A percentile compares a stretch with the other conserved stretches of the same genome.
phyloP scores from a whole-genome alignment of 2,888 invertebrate genomes.

The Himalopsyche anomala region DNA sequence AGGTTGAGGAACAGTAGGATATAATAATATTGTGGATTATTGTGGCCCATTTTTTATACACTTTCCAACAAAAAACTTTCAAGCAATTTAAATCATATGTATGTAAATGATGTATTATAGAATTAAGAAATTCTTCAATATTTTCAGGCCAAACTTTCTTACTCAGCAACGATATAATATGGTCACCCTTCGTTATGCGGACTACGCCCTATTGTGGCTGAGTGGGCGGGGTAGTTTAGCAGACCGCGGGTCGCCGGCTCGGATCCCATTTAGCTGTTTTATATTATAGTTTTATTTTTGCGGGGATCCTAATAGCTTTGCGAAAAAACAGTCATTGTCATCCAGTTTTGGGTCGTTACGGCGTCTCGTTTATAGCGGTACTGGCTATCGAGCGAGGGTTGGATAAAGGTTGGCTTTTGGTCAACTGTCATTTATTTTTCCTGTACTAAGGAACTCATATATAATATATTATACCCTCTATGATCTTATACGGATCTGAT shows the following conservation, averaged over 20 bases:
- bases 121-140: too few relatives aligned
- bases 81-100: too few relatives aligned
- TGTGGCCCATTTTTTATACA: too few relatives aligned
- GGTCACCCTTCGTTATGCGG: not conserved
- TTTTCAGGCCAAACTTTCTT: too few relatives aligned
- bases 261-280: constrained; percentile 24
- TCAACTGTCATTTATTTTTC: not conserved
- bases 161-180: not conserved
- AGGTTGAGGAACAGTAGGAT: too few relatives aligned
- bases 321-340: constrained; percentile 38
- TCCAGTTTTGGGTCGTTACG: constrained; percentile 28
- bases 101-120: too few relatives aligned
- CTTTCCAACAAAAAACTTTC: too few relatives aligned
- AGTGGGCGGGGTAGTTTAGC: constrained; percentile 40
- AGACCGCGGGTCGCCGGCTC: constrained; percentile 40
- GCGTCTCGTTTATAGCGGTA: not conserved
- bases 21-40: too few relatives aligned
- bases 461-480: not conserved
- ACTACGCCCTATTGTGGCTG: constrained; percentile 8
- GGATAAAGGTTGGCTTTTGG: not conserved
- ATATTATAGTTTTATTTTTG: constrained; percentile 29
- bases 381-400: not conserved
- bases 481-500: too few relatives aligned
- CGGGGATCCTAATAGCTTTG: constrained; percentile 20
- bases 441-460: not conserved